Evolutionary conservation across 2,797 vertebrate genomes (phyloP), one percentile per base, ranked within the genome.

Genomic region (Poecilia picta): DNA sequence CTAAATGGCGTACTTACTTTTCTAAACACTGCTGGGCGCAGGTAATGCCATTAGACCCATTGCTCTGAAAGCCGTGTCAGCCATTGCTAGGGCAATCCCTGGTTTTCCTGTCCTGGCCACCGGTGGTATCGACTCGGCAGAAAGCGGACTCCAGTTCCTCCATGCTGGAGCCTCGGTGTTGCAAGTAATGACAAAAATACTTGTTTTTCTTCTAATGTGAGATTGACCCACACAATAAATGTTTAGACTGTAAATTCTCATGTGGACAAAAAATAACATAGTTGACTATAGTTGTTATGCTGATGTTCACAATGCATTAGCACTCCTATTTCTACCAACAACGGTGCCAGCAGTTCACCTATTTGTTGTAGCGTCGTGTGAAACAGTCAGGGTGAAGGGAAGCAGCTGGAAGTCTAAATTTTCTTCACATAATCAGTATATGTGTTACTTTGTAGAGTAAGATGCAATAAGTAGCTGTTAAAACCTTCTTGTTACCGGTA

Each of bases 41-140:
- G 98, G 97, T 79, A 99, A 96, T 4, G 97, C 98, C 0, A 96
- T 98, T 83, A 94, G 97, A 87, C 98, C 97, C 70, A 97, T 99
- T 0, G 95, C 95, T n/a, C 95, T 99, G 59, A 95, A 95, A 23
- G 98, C 97, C 0, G 97, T 98, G 41, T 97, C 97, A 0, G 94
- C 97, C 82, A 97, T 99, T 31, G 97, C 94, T 46, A 94, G 57
- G 25, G 97, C 96, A 11, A 87, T 98, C 85, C 97, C 97, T 4
- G 97, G 95, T 62, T 98, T 98, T 87, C 97, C 97, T 28, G 81
- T 99, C 78, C 82, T 99, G 90, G 98, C 97, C 68, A 98, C 98
- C 0, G 97, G 98, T 53, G 98, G 98, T 45, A 98, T 99, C 0
- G 97, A 99, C 90, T 99, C 98, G 12, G 98, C 98, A 66, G 97